Conservation (phyloP, 92 coral and sea anemone genomes). For the Pocillopora meandrina region DNA sequence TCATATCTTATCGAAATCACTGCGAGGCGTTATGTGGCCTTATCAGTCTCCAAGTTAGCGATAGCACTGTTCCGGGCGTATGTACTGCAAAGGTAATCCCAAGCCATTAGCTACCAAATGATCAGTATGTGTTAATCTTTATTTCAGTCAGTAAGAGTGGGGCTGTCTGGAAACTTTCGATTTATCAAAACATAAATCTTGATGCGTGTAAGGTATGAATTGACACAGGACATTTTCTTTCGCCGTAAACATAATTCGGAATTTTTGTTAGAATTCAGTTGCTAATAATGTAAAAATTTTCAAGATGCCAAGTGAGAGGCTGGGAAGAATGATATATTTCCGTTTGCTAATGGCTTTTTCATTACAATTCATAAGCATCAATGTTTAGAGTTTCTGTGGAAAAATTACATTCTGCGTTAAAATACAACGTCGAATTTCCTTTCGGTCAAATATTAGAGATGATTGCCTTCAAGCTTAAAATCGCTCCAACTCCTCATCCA, state of each 20-base stretch:
- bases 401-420: background rate
- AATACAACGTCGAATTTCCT: background rate
- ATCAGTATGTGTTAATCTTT: background rate
- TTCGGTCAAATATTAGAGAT: background rate
- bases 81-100: background rate
- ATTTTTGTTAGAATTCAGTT: no score
- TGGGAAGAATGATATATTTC: background rate
- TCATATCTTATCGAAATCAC: constrained; percentile 2
- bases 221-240: background rate
- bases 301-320: background rate
- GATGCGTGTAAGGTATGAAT: background rate
- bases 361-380: background rate
- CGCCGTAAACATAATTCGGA: background rate
- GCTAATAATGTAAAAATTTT: background rate
- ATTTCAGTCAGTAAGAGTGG: constrained; percentile 9
- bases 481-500: no score
- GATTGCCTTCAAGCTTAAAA: no score
- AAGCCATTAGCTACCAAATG: background rate
- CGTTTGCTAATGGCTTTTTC: background rate
- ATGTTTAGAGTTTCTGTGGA: background rate
- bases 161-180: background rate
- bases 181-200: background rate
- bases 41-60: background rate
- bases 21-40: background rate
- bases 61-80: background rate